phyloP scores from a whole-genome alignment of 2,113 vertebrate genomes.

The Otocyon megalotis region DNA sequence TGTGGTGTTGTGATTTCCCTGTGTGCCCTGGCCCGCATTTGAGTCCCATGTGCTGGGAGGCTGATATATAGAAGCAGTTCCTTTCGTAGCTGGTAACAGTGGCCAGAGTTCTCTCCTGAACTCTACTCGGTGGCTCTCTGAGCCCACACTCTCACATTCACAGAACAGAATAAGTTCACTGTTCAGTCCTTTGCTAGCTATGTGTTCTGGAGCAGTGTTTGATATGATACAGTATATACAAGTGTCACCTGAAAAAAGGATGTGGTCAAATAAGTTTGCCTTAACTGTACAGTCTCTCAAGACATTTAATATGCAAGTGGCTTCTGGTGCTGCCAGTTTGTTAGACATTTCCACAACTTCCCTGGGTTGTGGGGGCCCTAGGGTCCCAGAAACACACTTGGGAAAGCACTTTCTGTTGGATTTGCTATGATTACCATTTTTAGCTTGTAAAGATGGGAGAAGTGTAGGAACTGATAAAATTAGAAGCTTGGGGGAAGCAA shows the following conservation, averaged over 20 bases:
- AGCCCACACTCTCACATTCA: not conserved
- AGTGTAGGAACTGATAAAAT: not conserved
- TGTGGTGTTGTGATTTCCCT: not conserved
- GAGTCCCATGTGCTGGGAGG: not conserved
- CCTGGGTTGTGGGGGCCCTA: not conserved
- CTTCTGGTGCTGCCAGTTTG: not conserved
- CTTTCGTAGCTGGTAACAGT: not conserved
- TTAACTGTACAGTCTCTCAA: not conserved
- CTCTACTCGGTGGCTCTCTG: not conserved
- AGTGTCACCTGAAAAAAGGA: not conserved
- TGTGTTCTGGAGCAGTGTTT: not conserved
- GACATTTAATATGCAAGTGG: not conserved
- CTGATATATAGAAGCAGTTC: not conserved
- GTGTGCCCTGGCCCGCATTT: not conserved
- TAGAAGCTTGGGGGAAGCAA: not conserved
- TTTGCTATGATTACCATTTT: not conserved
- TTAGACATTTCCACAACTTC: not conserved
- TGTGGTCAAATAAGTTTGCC: not conserved
- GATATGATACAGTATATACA: not conserved
- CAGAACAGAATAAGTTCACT: conserved; percentile 11
- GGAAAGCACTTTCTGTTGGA: not conserved
- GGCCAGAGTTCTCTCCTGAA: not conserved
- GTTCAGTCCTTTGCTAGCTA: not conserved
- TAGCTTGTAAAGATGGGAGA: not conserved
- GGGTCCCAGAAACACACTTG: not conserved